Percentiles rank a stretch among this genome's conserved stretches.
These are phyloP conservation scores for Pararge aegeria DNA, from an alignment of 1,140 invertebrate genomes.

Conservation along the genomic window DNA sequence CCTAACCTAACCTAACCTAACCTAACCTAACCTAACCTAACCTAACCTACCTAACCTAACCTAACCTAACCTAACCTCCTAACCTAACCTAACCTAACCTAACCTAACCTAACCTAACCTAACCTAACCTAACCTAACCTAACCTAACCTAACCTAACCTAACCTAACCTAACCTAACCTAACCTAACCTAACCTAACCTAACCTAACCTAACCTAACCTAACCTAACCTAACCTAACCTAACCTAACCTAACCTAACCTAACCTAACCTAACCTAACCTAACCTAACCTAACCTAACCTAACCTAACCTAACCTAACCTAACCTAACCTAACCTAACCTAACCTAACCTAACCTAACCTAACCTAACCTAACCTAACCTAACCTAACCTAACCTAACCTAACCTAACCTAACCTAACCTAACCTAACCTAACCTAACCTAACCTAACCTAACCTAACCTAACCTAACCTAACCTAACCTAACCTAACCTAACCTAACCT, in stretches of 20 bases:
- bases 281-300: constrained; percentile 33
- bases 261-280: constrained; percentile 44
- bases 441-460: constrained; percentile 38
- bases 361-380: constrained; percentile 50
- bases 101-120: constrained; percentile 43
- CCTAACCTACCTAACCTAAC: constrained; percentile 49
- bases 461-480: constrained; percentile 44
- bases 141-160: constrained; percentile 43
- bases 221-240: constrained; percentile 38
- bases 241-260: constrained; percentile 39
- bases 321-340: constrained; percentile 43
- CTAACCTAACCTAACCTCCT: no score
- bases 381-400: constrained; percentile 49
- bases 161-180: constrained; percentile 41
- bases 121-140: constrained; percentile 43
- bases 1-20: constrained; percentile 46
- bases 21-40: constrained; percentile 49
- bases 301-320: constrained; percentile 34
- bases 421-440: constrained; percentile 45
- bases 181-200: constrained; percentile 43
- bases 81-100: no score
- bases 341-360: constrained; percentile 40
- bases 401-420: constrained; percentile 51
- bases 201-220: constrained; percentile 44
- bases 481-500: constrained; percentile 37